Evolutionary conservation across 2,888 invertebrate species (phyloP).

Genomic region (Mechanitis messenoides): DNA sequence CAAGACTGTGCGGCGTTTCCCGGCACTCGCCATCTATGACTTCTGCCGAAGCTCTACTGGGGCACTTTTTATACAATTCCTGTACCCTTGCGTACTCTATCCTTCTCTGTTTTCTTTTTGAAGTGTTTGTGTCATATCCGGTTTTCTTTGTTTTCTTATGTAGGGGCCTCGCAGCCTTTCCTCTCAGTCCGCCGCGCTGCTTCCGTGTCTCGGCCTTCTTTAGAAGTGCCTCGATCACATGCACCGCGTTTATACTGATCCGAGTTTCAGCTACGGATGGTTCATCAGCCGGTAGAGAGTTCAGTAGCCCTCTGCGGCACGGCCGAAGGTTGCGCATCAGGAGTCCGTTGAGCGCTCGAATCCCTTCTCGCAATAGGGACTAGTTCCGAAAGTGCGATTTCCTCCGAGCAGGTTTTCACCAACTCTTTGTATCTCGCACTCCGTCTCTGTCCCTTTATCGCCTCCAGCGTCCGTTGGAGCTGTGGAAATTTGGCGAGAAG

Average conservation of each 20-base stretch:
- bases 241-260: neutral
- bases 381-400: constrained; percentile 3
- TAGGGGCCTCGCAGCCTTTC: constrained; percentile 10
- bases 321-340: neutral
- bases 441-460: constrained; percentile 25
- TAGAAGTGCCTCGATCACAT: constrained; percentile 8
- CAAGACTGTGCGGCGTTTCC: constrained; percentile 20
- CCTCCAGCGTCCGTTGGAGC: constrained; percentile 23
- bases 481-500: constrained; percentile 17
- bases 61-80: constrained; percentile 25
- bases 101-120: constrained; percentile 13
- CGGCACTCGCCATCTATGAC: constrained; percentile 26
- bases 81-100: constrained; percentile 29
- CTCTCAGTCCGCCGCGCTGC: constrained; percentile 6
- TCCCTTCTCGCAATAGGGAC: constrained; percentile 16
- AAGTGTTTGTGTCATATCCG: constrained; percentile 9
- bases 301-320: neutral
- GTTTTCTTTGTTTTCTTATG: neutral
- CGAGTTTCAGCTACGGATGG: neutral
- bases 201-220: constrained; percentile 7
- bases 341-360: constrained; percentile 17
- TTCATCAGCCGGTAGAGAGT: neutral
- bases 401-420: constrained; percentile 17
- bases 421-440: constrained; percentile 15
- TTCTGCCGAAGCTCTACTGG: constrained; percentile 25